phyloP scores from a whole-genome alignment of 1,140 invertebrate species.

The Trichonephila clavipes region DNA sequence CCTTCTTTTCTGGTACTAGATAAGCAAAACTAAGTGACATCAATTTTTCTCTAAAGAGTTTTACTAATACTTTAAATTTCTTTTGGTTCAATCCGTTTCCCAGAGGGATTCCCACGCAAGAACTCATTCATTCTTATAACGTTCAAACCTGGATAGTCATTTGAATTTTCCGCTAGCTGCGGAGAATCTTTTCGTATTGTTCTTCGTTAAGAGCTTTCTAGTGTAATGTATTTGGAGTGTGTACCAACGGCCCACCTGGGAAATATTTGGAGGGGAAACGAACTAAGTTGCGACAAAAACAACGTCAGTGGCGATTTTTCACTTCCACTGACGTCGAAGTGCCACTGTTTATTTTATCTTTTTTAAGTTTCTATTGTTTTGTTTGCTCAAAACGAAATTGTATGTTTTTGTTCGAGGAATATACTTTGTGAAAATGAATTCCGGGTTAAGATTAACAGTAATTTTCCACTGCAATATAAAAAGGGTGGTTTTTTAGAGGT shows the following conservation, averaged over 20 bases:
- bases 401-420: background rate
- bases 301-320: background rate
- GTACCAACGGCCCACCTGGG: background rate
- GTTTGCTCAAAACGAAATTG: background rate
- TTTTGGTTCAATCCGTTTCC: background rate
- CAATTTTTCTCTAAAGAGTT: background rate
- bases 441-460: no score
- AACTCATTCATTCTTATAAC: background rate
- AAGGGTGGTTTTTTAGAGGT: no score
- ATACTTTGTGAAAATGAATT: background rate
- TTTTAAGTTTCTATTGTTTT: background rate
- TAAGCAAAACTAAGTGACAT: background rate
- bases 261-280: background rate
- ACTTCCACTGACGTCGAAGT: background rate
- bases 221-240: background rate
- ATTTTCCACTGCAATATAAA: no score
- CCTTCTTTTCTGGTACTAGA: background rate
- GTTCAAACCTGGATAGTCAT: background rate
- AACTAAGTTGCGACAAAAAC: background rate
- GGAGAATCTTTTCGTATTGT: background rate
- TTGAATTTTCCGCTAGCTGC: background rate
- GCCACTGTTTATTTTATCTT: no score
- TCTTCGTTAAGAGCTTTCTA: background rate
- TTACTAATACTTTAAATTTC: conserved; percentile 6
- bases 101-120: background rate